Evolutionary conservation across 2,888 invertebrate species (phyloP), one percentile per base, ranked within the genome.

Genomic region (Eupithecia pulchellata): DNA sequence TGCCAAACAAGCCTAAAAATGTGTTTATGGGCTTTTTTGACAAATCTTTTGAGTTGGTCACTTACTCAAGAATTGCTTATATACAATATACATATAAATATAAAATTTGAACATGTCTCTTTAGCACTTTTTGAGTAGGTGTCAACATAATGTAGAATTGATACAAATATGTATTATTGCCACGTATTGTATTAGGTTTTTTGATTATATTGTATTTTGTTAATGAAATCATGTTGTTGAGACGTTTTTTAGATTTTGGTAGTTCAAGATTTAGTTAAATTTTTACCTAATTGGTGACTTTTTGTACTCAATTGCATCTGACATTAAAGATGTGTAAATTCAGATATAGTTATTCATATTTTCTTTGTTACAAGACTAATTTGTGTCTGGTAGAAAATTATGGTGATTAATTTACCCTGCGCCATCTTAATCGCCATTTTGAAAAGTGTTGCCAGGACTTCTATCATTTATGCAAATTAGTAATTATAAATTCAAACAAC

Each of bases 221-320:
- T 87, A 79, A 77, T 81, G 58, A 76, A 86, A 90, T 90, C 89
- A 89, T 90, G 88, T 84, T 82, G 80, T 85, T 82, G 80, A 65
- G 71, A 73, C 68, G 68, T 69, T 65, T 67, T 57, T 66, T 64
- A 36, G 55, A 60, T n/a, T 61, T 68, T 29, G 58, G 42, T 34
- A 36, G 52, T 47, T 64, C 42, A 36, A 29, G 61, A 27, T 55
- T 64, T 55, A 34, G 30, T 64, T 64, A 64, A 52, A 32, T 52
- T 52, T 39, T 20, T n/a, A 66, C 36, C 60, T 52, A 36, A 57
- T 17, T 36, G 25, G 55, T 55, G 52, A 60, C n/a, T n/a, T 29
- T 57, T 17, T 57, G 29, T 29, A 57, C 57, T 17, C 29, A 1
- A 25, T 52, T 25, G 13, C 20, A 52, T 52, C 52, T 25, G 52